Evolutionary conservation across 2,888 invertebrate genomes (phyloP), one percentile per base, ranked within the genome.

Genomic region (Apotomis betuletana): DNA sequence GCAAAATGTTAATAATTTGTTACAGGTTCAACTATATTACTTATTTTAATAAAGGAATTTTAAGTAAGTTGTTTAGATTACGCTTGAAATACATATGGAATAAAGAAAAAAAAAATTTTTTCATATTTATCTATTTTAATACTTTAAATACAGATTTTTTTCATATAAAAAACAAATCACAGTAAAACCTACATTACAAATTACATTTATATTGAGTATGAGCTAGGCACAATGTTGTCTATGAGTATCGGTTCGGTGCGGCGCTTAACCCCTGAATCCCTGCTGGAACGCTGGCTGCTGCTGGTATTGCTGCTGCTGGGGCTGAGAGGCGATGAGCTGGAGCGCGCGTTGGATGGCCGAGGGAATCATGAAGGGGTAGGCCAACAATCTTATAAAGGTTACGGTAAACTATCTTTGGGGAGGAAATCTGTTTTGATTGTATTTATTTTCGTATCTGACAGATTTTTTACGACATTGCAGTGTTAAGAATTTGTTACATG

Each of bases 351-450:
- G 86, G 81, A 95, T 95, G 27, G 94, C 94, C 74, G 91, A 94
- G 10, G 95, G 95, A 81, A 95, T 94, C 44, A 95, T 27, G 95
- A 95, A 74, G 95, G 94, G n/a, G 94, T 94, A 60, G 95, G 95
- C 68, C 95, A 83, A 75, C 27, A 27, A 27, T 27, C 27, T 27
- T 27, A 27, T 27, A 27, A 27, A 27, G 27, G 27, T 27, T 27
- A 27, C 27, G 27, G 27, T 27, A 15, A 15, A 1, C 27, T 27
- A 27, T 27, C 27, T 27, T 27, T 27, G 27, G 27, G 27, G 2
- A 27, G 27, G 27, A 27, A 27, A 27, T 27, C 2, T 27, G 27
- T 27, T 27, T 27, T 27, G 15, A 27, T 27, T 27, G 27, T 2
- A 27, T 2, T 27, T 2, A 27, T 27, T 27, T 27, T 2, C 27